Evolutionary conservation across 2,888 invertebrate species (phyloP), one percentile per base, ranked within the genome.

Genomic region (Myathropa florea): DNA sequence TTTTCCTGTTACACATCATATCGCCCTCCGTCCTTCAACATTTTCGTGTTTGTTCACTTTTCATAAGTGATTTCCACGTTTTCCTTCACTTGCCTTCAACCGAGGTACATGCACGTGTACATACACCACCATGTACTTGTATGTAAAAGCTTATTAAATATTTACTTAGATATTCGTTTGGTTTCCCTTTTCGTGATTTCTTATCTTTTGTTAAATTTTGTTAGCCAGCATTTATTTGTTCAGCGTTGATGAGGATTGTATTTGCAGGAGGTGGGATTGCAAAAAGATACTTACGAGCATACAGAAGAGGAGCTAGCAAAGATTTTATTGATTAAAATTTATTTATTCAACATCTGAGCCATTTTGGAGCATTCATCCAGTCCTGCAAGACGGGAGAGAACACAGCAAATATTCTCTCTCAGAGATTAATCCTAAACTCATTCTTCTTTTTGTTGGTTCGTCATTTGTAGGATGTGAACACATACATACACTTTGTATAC

Each of bases 251-350:
- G 39, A 2, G 39, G 39, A n/a, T 4, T 6, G 39, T 30, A 10
- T 10, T 30, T 30, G 30, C 10, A 10, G 30, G 30, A 7, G 28
- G 6, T 4, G 28, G 4, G 33, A 33, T 33, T 33, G 33, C 33
- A 33, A 12, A 33, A 33, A 33, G 9, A 9, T 2, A 7, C 2
- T 10, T 1, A 10, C 0, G 10, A 30, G 1, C 30, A 10, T 10
- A 10, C 9, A 30, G 30, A 0, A 33, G 33, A 33, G 10, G 33
- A 12, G 10, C 30, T 33, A 10, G 33, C 10, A 33, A 33, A 12
- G 65, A 55, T 21, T 57, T 76, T 68, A 81, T 84, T 81, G 84
- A 84, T 71, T 84, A 57, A 67, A 76, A 63, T 55, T 67, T 57
- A 84, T 80, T 80, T 80, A 76, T 80, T 80, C 65, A 75, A 39